phyloP scores from a whole-genome alignment of 2,113 vertebrate genomes.

The Eudyptes chrysolophus region DNA sequence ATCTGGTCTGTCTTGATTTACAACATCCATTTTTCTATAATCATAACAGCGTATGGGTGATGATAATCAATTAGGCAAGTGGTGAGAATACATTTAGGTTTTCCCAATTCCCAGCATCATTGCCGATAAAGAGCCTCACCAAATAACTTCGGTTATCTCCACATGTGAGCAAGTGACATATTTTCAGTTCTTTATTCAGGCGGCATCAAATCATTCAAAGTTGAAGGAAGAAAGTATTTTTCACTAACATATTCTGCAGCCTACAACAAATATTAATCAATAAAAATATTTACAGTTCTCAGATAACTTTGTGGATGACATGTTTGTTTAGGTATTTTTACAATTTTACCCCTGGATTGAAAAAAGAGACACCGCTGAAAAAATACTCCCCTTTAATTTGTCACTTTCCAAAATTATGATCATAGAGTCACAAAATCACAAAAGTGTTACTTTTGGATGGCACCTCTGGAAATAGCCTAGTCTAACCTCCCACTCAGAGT shows the following conservation, averaged over 20 bases:
- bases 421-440: not conserved
- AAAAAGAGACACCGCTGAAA: not conserved
- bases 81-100: not conserved
- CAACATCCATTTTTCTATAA: not conserved
- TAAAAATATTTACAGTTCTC: not conserved
- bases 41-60: not conserved
- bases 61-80: not conserved
- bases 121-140: not conserved
- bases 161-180: not conserved
- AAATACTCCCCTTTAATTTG: not conserved
- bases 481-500: not conserved
- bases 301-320: not conserved
- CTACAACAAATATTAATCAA: not conserved
- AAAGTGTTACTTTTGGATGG: not conserved
- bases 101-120: not conserved
- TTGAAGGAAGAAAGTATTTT: not conserved
- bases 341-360: not conserved
- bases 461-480: not conserved
- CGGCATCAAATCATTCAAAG: not conserved
- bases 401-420: not conserved
- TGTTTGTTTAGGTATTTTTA: not conserved
- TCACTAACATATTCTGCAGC: not conserved
- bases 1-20: not conserved
- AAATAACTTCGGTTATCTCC: not conserved
- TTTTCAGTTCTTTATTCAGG: not conserved